Percentiles rank a stretch among this genome's conserved stretches.
Conservation (phyloP, 2,888 invertebrate species). For the Leucophenga maculata region DNA sequence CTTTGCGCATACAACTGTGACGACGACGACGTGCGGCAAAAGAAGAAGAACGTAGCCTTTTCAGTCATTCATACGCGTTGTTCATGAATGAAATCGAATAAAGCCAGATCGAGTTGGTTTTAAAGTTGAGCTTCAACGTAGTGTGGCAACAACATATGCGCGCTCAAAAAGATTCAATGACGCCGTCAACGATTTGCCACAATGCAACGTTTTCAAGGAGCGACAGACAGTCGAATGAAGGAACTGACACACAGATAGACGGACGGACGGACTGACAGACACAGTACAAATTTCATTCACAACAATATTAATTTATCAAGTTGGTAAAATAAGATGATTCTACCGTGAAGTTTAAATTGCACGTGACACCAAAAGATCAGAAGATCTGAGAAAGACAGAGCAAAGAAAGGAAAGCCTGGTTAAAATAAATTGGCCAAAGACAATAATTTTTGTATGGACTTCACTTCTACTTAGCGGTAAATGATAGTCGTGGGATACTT, state of each 20-base stretch:
- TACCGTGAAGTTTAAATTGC: constrained; percentile 49
- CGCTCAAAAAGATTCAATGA: constrained; percentile 2
- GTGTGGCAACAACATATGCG: neutral
- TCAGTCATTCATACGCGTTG: constrained; percentile 31
- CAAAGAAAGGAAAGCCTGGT: neutral
- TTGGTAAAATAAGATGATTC: constrained; percentile 45
- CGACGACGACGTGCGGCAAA: constrained; percentile 32
- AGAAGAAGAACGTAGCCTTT: constrained; percentile 28
- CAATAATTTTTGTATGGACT: constrained; percentile 2
- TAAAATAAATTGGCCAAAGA: constrained; percentile 1
- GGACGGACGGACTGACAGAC: neutral
- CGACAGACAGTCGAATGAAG: constrained; percentile 1
- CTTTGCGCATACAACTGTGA: constrained; percentile 23
- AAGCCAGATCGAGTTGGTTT: constrained; percentile 39
- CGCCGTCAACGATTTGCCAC: neutral
- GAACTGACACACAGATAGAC: neutral
- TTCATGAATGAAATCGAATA: constrained; percentile 28
- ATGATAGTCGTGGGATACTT: constrained; percentile 22
- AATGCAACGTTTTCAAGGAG: neutral
- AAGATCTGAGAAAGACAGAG: neutral
- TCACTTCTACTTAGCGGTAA: constrained; percentile 9
- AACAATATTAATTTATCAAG: constrained; percentile 31
- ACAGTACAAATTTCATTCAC: constrained; percentile 9
- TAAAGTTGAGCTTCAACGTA: constrained; percentile 2
- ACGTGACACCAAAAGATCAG: constrained; percentile 56